phyloP scores from a whole-genome alignment of 2,113 vertebrate genomes.

The Rhynchomys soricoides region DNA sequence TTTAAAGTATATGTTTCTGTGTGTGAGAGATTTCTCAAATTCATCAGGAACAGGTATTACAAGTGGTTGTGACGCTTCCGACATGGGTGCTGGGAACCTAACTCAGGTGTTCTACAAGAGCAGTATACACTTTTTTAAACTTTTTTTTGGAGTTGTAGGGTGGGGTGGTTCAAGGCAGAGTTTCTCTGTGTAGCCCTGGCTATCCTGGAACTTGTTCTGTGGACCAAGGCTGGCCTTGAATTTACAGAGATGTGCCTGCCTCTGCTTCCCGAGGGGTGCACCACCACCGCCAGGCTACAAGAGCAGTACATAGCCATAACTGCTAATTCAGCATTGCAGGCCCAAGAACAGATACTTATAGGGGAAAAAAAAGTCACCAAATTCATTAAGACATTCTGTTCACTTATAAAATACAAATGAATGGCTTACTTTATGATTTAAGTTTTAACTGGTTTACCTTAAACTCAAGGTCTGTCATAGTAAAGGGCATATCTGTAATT shows the following conservation, averaged over 20 bases:
- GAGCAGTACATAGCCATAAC: not conserved
- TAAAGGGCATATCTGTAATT: not conserved
- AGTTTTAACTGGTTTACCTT: not conserved
- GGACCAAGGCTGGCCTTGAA: not conserved
- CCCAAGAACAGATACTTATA: not conserved
- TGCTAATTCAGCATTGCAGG: not conserved
- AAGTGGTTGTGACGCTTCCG: not conserved
- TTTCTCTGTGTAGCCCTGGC: not conserved
- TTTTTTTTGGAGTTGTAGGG: not conserved
- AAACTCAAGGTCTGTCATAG: not conserved
- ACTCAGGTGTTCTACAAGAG: not conserved
- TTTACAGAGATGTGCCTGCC: not conserved
- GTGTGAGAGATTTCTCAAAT: not conserved
- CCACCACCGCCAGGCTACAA: not conserved
- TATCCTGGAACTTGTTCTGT: no score
- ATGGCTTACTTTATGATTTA: not conserved
- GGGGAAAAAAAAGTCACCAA: slow-evolving; percentile 16
- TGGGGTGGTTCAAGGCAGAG: not conserved
- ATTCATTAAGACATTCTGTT: slow-evolving; percentile 16
- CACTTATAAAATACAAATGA: not conserved
- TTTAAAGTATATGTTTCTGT: not conserved
- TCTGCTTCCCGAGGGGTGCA: not conserved
- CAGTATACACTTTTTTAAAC: not conserved
- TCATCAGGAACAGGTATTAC: not conserved
- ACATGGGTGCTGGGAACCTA: not conserved